Evolutionary conservation across 2,888 invertebrate genomes (phyloP), one percentile per base, ranked within the genome.

Genomic region (Adelognathus sp.): DNA sequence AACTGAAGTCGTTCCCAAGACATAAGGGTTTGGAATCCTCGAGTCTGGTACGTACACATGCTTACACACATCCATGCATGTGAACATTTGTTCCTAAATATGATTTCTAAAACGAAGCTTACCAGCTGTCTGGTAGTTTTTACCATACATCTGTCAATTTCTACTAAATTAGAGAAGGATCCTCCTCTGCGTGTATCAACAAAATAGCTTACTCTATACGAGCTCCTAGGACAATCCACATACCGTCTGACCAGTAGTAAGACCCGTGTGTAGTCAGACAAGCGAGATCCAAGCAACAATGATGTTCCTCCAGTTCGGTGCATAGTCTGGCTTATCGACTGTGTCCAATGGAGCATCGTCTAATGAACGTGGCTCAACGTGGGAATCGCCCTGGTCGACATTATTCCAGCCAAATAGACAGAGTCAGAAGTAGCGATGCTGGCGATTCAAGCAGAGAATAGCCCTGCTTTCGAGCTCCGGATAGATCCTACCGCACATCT

Each of bases 351-450:
- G 36, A 70, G 46, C 69, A 50, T 76, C 44, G 14, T 63, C 46
- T 63, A 36, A 76, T 76, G 56, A 69, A 61, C 44, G n/a, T n/a
- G 50, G 58, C 33, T 58, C 50, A 29, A 52, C 39, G 21, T 50
- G 69, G 56, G 46, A 39, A 29, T n/a, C 50, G 4, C 50, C 27
- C 58, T n/a, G 50, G 54, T 69, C 36, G 27, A 33, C 36, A 75
- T 75, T 69, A 75, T 63, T 27, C 44, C 44, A 61, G 60, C 54
- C 69, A 75, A 75, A 69, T 61, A 69, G 61, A 75, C 61, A 16
- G 50, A 41, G 9, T 31, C 56, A 46, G 54, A 9, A 54, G 16
- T 29, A 3, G 29, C 27, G 27, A 54, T n/a, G 14, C 14, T 50
- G 36, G 50, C 7, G 33, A 27, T 50, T 36, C 24, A n/a, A 27